These are phyloP conservation scores for Bradypus variegatus DNA, from an alignment of 2,797 vertebrate genomes.

Conservation along the genomic window DNA sequence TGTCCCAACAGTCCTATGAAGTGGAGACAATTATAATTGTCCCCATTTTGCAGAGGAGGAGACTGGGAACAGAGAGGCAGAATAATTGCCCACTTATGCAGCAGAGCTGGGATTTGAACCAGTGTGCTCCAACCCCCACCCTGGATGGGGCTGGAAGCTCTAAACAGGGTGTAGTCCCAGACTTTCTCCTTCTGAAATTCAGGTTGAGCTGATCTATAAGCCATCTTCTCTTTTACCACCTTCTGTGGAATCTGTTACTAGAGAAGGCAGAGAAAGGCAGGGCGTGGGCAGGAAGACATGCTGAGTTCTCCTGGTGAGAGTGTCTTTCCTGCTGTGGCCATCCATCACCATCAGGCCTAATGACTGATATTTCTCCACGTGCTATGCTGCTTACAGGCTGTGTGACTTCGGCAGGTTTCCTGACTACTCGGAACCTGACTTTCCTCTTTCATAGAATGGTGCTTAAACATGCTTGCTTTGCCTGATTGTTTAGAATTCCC, in stretches of 20 bases:
- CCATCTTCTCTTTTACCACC: not conserved
- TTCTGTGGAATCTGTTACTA: not conserved
- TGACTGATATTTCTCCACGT: too few relatives aligned
- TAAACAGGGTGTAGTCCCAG: not conserved
- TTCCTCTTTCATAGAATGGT: not conserved
- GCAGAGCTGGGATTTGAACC: not conserved
- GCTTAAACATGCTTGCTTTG: not conserved
- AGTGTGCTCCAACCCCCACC: not conserved
- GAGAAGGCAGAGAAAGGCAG: not conserved
- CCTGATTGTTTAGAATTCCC: not conserved
- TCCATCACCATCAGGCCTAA: not conserved
- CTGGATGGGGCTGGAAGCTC: not conserved
- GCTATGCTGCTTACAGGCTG: not conserved
- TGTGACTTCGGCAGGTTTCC: not conserved
- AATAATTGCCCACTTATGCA: not conserved
- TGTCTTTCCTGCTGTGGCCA: not conserved
- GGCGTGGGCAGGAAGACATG: not conserved
- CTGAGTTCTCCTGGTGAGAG: not conserved
- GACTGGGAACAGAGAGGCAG: not conserved
- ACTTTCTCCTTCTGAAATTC: not conserved
- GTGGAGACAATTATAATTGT: not conserved
- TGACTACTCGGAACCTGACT: not conserved
- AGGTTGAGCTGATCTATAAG: not conserved
- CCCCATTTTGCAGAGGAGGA: not conserved
- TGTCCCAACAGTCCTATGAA: fast-evolving